Conservation (phyloP, 2,888 invertebrate genomes). For the Lobophora halterata region DNA sequence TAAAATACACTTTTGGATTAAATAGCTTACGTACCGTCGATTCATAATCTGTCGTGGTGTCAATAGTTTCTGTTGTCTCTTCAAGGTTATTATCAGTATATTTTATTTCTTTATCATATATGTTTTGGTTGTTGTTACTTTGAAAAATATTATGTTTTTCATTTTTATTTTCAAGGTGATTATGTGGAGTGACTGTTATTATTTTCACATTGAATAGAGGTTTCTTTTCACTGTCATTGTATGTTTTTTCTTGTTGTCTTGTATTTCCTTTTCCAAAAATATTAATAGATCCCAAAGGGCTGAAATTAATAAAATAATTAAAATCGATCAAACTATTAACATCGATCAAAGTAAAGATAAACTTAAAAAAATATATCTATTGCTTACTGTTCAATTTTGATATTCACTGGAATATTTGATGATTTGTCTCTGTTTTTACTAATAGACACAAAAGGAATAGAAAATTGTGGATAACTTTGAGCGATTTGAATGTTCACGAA, state of each 20-base stretch:
- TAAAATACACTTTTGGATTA: too few species aligned
- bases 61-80: conserved; percentile 18
- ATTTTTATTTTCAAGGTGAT: conserved; percentile 4
- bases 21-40: conserved; percentile 21
- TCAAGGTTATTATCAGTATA: neutral
- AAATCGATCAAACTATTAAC: neutral
- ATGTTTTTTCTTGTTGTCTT: conserved; percentile 4
- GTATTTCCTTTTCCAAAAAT: conserved; percentile 2
- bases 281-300: conserved; percentile 6
- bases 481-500: neutral
- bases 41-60: conserved; percentile 25
- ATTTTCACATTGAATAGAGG: conserved; percentile 13
- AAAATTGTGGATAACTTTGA: conserved; percentile 14
- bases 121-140: conserved; percentile 1
- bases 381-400: conserved; percentile 13
- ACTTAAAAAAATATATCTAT: neutral
- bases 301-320: conserved; percentile 2
- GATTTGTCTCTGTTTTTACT: conserved; percentile 10
- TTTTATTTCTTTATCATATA: neutral
- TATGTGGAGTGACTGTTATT: conserved; percentile 12
- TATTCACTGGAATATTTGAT: neutral
- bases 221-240: conserved; percentile 8
- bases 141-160: neutral
- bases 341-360: neutral
- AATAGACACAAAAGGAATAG: conserved; percentile 12